A percentile compares a stretch with the other conserved stretches of the same genome.
phyloP scores from a whole-genome alignment of 2,113 vertebrate species.

The Ursus arctos region DNA sequence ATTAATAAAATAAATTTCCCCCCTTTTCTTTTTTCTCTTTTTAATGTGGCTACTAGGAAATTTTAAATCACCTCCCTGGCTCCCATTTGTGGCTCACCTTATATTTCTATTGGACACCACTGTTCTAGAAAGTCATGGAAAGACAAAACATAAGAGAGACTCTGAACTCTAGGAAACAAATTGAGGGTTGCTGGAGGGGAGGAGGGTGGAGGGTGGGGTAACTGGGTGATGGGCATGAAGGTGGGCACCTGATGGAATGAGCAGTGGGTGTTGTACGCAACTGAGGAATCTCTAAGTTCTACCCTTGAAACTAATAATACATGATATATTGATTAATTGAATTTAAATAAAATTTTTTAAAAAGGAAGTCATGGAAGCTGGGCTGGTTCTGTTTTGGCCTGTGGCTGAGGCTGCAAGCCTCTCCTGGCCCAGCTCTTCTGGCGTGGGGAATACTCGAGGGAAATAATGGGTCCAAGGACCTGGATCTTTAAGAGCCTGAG shows the following conservation, averaged over 20 bases:
- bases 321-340: not conserved
- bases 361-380: constrained; percentile 7
- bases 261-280: not conserved
- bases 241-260: not conserved
- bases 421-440: not conserved
- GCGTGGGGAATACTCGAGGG: not conserved
- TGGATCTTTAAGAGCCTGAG: not conserved
- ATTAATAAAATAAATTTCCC: constrained; percentile 25
- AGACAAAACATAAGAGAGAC: not conserved
- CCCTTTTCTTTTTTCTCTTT: constrained; percentile 4
- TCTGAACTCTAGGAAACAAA: not conserved
- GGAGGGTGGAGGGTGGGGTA: not conserved
- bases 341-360: not conserved
- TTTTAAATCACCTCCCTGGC: constrained; percentile 38
- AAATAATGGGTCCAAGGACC: constrained; percentile 10
- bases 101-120: not conserved
- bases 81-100: not conserved
- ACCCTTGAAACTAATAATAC: not conserved
- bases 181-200: not conserved
- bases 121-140: constrained; percentile 16
- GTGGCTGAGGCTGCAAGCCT: not conserved
- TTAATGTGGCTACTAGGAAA: not conserved
- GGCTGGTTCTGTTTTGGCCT: constrained; percentile 1
- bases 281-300: not conserved
- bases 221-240: not conserved